These are phyloP conservation scores for Drosophila cracens DNA, from an alignment of 2,888 invertebrate genomes.

Conservation along the genomic window DNA sequence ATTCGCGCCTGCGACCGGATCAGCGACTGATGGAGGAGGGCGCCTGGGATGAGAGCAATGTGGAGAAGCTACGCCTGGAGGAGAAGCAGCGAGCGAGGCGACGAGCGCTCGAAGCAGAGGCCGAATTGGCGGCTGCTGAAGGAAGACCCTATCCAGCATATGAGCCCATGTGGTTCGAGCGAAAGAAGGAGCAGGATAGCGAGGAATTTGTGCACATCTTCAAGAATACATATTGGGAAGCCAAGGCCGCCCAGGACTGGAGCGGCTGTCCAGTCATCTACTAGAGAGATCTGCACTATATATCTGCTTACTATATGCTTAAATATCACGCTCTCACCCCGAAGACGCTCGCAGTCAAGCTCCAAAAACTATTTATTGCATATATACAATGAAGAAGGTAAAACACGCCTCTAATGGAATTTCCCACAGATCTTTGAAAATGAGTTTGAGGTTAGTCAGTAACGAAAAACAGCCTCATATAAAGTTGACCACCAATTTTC, in stretches of 20 bases:
- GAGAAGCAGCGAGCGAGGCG: slow-evolving; percentile 96
- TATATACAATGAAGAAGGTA: slow-evolving; percentile 23
- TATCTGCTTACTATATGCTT: slow-evolving; percentile 42
- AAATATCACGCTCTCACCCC: slow-evolving; percentile 31
- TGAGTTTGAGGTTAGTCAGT: neutral
- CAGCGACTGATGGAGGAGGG: slow-evolving; percentile 99
- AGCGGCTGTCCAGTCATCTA: slow-evolving; percentile 93
- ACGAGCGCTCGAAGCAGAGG: slow-evolving; percentile 91
- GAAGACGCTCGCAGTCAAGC: slow-evolving; percentile 33
- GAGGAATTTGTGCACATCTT: slow-evolving; percentile 91
- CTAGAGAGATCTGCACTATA: slow-evolving; percentile 59
- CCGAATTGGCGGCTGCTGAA: slow-evolving; percentile 89
- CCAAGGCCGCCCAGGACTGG: slow-evolving; percentile 96
- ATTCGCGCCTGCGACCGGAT: slow-evolving; percentile 96
- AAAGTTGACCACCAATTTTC: neutral
- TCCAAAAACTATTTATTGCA: slow-evolving; percentile 45
- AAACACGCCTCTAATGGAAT: neutral
- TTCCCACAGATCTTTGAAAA: neutral
- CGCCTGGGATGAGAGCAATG: slow-evolving; percentile 95
- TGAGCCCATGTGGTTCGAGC: slow-evolving; percentile 95
- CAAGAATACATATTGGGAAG: slow-evolving; percentile 96
- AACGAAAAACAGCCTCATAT: neutral
- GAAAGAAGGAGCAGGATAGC: slow-evolving; percentile 90
- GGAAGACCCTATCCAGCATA: slow-evolving; percentile 89
- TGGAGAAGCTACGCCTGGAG: slow-evolving; percentile 93